Evolutionary conservation across 2,888 invertebrate species (phyloP).

Genomic region (Choristoneura rosaceana): DNA sequence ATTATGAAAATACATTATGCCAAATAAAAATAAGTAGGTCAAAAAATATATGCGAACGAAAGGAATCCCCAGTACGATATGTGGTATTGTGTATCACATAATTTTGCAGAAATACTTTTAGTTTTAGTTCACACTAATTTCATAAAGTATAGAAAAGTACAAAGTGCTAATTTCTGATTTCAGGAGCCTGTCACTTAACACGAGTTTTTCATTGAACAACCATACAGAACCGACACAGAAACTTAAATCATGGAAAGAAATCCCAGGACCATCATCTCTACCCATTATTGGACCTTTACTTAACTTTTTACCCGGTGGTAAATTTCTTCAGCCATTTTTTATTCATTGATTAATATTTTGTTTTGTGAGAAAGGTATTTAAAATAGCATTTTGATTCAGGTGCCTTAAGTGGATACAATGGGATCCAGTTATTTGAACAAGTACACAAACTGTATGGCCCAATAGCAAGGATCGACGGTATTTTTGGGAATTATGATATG

Average conservation of each 20-base stretch:
- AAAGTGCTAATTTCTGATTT: no score
- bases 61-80: no score
- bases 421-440: constrained; percentile 25
- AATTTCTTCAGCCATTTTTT: constrained; percentile 5
- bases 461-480: constrained; percentile 47
- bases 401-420: constrained; percentile 5
- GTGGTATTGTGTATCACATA: no score
- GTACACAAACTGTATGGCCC: constrained; percentile 48
- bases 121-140: no score
- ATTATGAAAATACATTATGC: no score
- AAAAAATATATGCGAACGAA: no score
- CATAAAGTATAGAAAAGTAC: no score
- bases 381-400: constrained; percentile 1
- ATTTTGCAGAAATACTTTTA: no score
- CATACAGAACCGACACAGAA: constrained; percentile 9
- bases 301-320: constrained; percentile 67
- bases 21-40: no score
- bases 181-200: no score
- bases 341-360: background rate
- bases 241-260: constrained; percentile 66
- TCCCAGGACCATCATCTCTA: constrained; percentile 76
- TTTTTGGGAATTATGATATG: constrained; percentile 43
- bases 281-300: constrained; percentile 68
- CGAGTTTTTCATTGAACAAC: background rate
- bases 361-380: background rate